Percentiles rank a stretch among this genome's conserved stretches.
These are phyloP conservation scores for Phaethornis superciliosus DNA, from an alignment of 2,113 vertebrate species.

Conservation along the genomic window DNA sequence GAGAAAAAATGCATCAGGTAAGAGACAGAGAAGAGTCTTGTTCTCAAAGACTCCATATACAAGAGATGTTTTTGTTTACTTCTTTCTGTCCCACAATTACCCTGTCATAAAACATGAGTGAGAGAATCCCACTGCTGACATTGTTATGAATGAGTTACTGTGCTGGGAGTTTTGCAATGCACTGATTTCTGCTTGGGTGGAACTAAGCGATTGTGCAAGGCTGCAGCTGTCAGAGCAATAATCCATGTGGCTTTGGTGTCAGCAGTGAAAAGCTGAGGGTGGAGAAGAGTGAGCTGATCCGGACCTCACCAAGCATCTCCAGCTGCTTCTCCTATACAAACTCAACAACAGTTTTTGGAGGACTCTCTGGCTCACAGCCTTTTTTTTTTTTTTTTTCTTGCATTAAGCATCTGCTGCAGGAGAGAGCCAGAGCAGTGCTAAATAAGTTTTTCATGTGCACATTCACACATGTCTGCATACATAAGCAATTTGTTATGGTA, in stretches of 20 bases:
- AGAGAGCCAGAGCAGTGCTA: not conserved
- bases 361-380: not conserved
- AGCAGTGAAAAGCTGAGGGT: not conserved
- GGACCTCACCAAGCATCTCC: not conserved
- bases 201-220: not conserved
- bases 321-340: not conserved
- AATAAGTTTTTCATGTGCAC: not conserved
- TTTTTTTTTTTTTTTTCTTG: not conserved
- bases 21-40: not conserved
- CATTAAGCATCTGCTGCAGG: not conserved
- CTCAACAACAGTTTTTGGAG: not conserved
- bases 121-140: not conserved
- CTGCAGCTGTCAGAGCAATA: constrained; percentile 23
- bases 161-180: not conserved
- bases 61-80: not conserved
- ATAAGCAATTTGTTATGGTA: not conserved
- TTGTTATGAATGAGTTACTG: constrained; percentile 1
- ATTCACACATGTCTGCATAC: not conserved
- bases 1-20: not conserved
- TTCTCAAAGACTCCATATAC: not conserved
- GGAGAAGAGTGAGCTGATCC: not conserved
- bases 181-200: not conserved
- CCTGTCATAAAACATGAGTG: fast-evolving
- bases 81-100: not conserved
- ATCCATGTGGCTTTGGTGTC: not conserved